Evolutionary conservation across 2,113 vertebrate genomes (phyloP), one percentile per base, ranked within the genome.

Genomic region (Aplodontia rufa): DNA sequence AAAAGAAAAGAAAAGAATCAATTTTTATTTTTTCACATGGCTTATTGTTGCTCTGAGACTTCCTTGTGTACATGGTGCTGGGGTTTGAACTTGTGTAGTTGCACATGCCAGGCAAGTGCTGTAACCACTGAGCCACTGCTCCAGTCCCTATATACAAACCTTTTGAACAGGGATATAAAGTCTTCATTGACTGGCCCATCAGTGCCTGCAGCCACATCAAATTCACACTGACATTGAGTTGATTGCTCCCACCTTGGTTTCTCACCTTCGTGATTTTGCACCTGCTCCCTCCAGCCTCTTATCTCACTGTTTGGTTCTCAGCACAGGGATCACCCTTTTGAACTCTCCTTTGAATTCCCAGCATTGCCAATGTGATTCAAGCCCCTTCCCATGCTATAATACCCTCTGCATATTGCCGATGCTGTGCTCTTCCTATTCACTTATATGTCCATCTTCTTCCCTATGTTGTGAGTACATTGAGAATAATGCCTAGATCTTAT

Each of bases 381-480:
- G 26, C 8, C 37, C 58, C 68, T 40, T 30, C 28, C 5, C 22
- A 6, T 1, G 40, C 49, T 40, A 13, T 35, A 4, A 32, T 24
- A 8, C 1, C 28, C 30, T 62, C 81, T 40, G 24, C 0, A 1
- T 19, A 6, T 37, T 35, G 32, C 58, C 9, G 55, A 17, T 3
- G 4, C 35, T 6, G 13, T 1, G 37, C 30, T 75, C 42, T 35
- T 6, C 58, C 74, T 60, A 0, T 2, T 49, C 11, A 1, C 35
- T 11, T 10, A 1, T 3, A 5, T 2, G 28, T 5, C 68, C 32
- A 4, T 32, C 42, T 30, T 42, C 37, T 32, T 26, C 26, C 6
- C 40, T 16, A 20, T 2, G 24, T 1, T 30, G 9, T 26, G 28
- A 30, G n/a, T 1, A 60, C 20, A 1, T 0, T 0, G 1, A 81